Base-by-base conservation (phyloP, 1,140 invertebrate genomes). In the Zaprionus africanus region DNA sequence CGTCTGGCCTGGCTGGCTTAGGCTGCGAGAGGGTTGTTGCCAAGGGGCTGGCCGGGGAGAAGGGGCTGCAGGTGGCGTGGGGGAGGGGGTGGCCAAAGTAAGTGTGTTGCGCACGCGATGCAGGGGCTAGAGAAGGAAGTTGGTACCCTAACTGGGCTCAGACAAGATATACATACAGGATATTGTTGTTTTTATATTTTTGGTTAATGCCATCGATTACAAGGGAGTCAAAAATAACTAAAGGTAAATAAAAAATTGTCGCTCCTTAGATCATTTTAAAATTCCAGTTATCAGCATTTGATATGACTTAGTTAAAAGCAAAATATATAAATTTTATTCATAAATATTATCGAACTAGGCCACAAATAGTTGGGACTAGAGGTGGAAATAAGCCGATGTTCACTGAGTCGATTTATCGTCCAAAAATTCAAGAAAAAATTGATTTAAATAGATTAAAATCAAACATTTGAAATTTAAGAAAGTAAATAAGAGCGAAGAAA, bases 101-200 rank as follows among this genome's bases (percentile, higher is more conserved):
- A 87, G 77, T 73, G 60, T 75, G 81, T 61, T 78, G 83, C 70
- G 78, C 83, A 87, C 83, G 83, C 84, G 74, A 87, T 86, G 72
- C 82, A 86, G 62, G 41, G 71, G 59, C 65, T 34, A 36, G 38
- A 34, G 41, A 31, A 53, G 59, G 41, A 28, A 38, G 51, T 57
- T 43, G 34, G n/a, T 53, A 51, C 22, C 31, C 66, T 19, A 12
- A 5, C 58, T 22, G 11, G 4, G 19, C 46, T 51, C 19, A 24
- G 19, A 24, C 46, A 51, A 19, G 19, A 51, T 51, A 51, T 51
- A 41, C n/a, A 51, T 51, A n/a, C 11, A 56, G 15, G 46, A 22
- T 51, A 51, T 51, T 22, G 11, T 1, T 51, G 11, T 51, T 9
- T 9, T 11, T 34, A 3, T 34, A 34, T 34, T 34, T 34, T 34